Base-by-base conservation (phyloP, 2,113 vertebrate species). In the Tichodroma muraria region DNA sequence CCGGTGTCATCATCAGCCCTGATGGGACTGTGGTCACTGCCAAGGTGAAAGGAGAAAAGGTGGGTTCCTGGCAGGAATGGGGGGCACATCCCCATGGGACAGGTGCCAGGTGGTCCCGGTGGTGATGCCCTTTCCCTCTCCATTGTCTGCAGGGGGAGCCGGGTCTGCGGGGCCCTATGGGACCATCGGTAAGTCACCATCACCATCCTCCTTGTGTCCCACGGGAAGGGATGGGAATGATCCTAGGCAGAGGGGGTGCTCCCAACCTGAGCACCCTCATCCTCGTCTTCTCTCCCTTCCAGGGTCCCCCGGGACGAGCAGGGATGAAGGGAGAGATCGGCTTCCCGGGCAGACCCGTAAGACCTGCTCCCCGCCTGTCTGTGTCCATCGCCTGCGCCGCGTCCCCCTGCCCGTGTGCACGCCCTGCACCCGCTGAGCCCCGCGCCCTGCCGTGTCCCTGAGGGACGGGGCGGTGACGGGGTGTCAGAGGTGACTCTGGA, bases 261-360 rank as follows among this genome's bases (percentile, higher is more conserved):
- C 30, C 23, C 2, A 1, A 21, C 20, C 56, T 47, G 25, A 89
- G 35, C 80, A 78, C 8, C 11, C 49, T 69, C 45, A 31, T 54
- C 54, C 52, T 90, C 3, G 0, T 66, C 33, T 66, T 54, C 80
- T 63, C 45, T 89, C 45, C 18, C 28, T 24, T 76, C 12, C 93
- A 99, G 99, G 99, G 99, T 59, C 94, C 97, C 1, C 75, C 95
- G 1, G 99, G 99, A 68, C 96, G 97, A 66, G 33, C 94, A 4
- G 99, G 99, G 33, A 92, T 95, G 63, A 99, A 99, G 76, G 99
- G 99, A 87, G 99, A 99, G 96, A 98, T 99, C 2, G 99, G 99
- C 83, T 97, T 99, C 77, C 99, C 99, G 2, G 99, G 99, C 80
- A 97, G 99, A 96, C 98, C 99, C 2, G 99, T 99, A 93, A 98